A percentile compares a stretch with the other conserved stretches of the same genome.
Conservation (phyloP, 2,113 vertebrate species). For the Sinocyclocheilus rhinocerous region DNA sequence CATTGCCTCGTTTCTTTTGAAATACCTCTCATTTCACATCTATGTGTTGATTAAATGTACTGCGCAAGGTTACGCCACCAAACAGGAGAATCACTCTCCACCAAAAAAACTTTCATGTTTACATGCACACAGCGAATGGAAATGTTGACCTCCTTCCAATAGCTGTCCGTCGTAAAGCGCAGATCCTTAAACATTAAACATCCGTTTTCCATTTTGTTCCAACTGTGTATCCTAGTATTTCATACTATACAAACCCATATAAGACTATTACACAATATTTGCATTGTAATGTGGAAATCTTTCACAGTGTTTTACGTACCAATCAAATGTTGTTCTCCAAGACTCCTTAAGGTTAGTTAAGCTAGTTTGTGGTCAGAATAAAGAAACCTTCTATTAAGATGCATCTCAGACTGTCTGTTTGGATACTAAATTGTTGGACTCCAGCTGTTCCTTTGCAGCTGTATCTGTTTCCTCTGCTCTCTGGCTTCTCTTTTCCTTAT, state of each 20-base stretch:
- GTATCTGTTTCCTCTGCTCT: slow-evolving; percentile 72
- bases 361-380: not conserved
- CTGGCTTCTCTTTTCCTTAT: slow-evolving; percentile 54
- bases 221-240: not conserved
- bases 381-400: not conserved
- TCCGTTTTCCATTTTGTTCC: not conserved
- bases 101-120: not conserved
- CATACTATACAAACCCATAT: not conserved
- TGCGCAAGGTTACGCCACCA: not conserved
- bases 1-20: not conserved
- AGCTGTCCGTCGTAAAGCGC: not conserved
- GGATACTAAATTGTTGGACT: not conserved
- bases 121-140: not conserved
- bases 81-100: not conserved
- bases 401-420: not conserved
- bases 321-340: not conserved
- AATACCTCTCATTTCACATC: slow-evolving; percentile 13
- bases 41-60: slow-evolving; percentile 9
- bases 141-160: slow-evolving; percentile 8
- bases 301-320: not conserved
- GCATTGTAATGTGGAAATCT: not conserved
- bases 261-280: not conserved
- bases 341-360: not conserved
- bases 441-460: slow-evolving; percentile 63
- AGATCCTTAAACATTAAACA: slow-evolving; percentile 1